Evolutionary conservation across 2,888 invertebrate species (phyloP), one percentile per base, ranked within the genome.

Genomic region (Dasysyrphus tricinctus): DNA sequence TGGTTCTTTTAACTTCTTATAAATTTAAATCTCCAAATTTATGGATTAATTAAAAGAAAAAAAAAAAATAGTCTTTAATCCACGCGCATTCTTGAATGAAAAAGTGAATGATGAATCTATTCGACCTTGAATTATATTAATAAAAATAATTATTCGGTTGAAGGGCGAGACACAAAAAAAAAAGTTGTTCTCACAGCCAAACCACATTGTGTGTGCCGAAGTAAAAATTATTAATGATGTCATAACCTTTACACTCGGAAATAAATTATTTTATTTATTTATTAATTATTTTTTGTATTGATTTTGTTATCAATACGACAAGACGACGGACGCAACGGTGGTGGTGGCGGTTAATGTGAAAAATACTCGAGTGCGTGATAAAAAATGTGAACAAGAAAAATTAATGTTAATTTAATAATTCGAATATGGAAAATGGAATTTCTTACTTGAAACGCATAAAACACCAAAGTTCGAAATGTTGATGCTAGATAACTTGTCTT

Each of bases 191-290:
- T 34, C 74, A 61, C 61, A 49, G 14, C n/a, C 11, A 44, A 61
- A 76, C 51, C 67, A 49, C 42, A 76, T 67, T 80, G 65, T 54
- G 70, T 54, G 56, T 65, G 14, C 57, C 42, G 39, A 39, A 80
- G 77, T 77, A 80, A 80, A 24, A 77, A 56, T 80, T 80, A 77
- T 59, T 59, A 42, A 80, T 85, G 84, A 85, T 85, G 84, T 85
- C 84, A 85, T 85, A 61, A 77, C 73, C 49, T 32, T 61, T 19
- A 76, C 72, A 47, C 67, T 19, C 39, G 65, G 51, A 67, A 76
- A 72, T 42, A 73, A 61, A 73, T 51, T 44, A 39, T 11, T 44
- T 44, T 34, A 29, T 61, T 47, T 56, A 4, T 59, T 32, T 51
- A 42, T 34, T 9, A 24, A 6, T 65, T 67, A 29, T 59, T 39